A percentile compares a stretch with the other conserved stretches of the same genome.
Evolutionary conservation across 2,797 vertebrate species (phyloP).

Genomic region (Capromys pilorides): DNA sequence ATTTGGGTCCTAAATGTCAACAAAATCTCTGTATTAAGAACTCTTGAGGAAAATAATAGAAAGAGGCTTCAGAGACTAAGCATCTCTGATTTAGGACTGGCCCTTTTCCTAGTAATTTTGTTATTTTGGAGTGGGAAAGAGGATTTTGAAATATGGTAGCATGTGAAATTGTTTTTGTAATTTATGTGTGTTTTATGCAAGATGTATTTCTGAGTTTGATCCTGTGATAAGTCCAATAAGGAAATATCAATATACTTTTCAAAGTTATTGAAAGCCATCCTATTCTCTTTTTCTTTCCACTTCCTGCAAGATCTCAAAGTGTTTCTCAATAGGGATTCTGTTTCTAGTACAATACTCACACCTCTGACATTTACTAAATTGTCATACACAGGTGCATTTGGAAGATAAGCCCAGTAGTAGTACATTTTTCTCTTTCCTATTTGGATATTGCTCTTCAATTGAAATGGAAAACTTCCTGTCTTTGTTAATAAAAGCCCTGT

Average conservation of each 20-base stretch:
- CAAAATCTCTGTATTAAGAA: not conserved
- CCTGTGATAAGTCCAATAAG: not conserved
- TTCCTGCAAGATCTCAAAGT: constrained; percentile 34
- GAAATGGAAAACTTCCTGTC: constrained; percentile 62
- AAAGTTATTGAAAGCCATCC: constrained; percentile 28
- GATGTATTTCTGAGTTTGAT: not conserved
- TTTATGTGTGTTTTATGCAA: constrained; percentile 23
- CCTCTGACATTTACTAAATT: constrained; percentile 38
- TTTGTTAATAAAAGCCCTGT: constrained; percentile 64
- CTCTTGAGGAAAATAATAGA: not conserved
- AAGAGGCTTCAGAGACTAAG: not conserved
- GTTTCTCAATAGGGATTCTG: constrained; percentile 49
- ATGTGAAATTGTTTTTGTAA: constrained; percentile 22
- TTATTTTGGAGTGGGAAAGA: not conserved
- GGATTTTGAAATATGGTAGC: not conserved
- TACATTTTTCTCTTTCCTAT: constrained; percentile 56
- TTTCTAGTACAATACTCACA: constrained; percentile 58
- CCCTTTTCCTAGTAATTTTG: not conserved
- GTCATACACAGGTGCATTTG: constrained; percentile 57
- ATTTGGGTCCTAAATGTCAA: constrained; percentile 44
- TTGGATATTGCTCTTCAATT: constrained; percentile 43
- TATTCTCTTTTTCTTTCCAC: constrained; percentile 45
- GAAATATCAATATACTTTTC: not conserved
- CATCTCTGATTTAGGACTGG: not conserved
- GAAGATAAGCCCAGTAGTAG: constrained; percentile 65